Percentiles rank a stretch among this genome's conserved stretches.
Conservation (phyloP, 30 jellyfish, hydroid and myxozoan species). For the Clytia hemisphaerica region DNA sequence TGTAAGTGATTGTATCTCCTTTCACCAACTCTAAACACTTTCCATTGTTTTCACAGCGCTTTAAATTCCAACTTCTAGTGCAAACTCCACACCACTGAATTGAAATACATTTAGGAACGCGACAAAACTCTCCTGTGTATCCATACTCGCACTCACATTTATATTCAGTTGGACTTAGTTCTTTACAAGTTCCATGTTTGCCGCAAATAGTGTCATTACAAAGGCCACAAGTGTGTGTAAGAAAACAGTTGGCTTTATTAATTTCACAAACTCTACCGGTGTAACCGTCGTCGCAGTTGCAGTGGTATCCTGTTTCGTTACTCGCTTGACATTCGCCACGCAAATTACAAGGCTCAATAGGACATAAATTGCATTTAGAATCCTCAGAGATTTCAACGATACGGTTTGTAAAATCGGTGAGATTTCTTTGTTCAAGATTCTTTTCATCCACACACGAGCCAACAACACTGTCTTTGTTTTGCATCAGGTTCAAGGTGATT, state of each 20-base stretch:
- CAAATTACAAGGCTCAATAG: background rate
- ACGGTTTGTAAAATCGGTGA: no score
- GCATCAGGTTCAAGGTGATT: background rate
- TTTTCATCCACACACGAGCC: no score
- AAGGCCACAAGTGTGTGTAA: background rate
- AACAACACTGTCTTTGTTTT: background rate
- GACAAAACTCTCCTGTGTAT: background rate
- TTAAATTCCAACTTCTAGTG: no score
- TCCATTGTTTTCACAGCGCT: no score
- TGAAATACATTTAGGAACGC: no score
- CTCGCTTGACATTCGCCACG: background rate
- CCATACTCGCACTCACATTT: slow-evolving; percentile 1
- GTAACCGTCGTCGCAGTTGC: background rate
- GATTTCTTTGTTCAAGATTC: no score
- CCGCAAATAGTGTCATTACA: background rate
- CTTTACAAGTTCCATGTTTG: background rate
- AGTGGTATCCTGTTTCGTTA: background rate
- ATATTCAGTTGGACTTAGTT: background rate
- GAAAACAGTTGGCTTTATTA: background rate
- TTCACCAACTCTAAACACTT: no score
- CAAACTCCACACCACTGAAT: no score
- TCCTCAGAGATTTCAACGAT: no score
- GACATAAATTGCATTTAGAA: background rate
- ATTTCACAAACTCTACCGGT: slow-evolving; percentile 3
- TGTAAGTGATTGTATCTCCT: no score